Percentiles rank a stretch among this genome's conserved stretches.
phyloP scores from a whole-genome alignment of 1,140 invertebrate species.

The Aplysia californica region DNA sequence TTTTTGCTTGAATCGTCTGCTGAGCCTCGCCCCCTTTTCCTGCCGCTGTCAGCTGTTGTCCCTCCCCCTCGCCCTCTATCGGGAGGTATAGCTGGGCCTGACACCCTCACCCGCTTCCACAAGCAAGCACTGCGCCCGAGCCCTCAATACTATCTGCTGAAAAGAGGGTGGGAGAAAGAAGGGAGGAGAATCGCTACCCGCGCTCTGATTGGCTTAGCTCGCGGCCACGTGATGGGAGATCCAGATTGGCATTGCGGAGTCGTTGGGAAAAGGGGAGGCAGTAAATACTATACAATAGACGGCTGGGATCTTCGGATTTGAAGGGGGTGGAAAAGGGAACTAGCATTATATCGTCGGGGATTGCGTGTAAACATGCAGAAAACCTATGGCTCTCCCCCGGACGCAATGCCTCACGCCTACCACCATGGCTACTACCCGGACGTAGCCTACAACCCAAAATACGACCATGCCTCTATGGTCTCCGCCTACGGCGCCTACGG shows the following conservation, averaged over 20 bases:
- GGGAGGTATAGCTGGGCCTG: neutral
- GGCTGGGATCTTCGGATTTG: neutral
- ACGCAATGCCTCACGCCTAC: neutral
- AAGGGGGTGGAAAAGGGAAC: neutral
- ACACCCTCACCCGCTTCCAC: no score
- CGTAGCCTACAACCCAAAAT: slow-evolving; percentile 1
- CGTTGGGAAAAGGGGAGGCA: neutral
- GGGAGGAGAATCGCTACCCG: neutral
- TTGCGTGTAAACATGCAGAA: slow-evolving; percentile 6
- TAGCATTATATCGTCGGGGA: neutral
- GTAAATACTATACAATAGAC: slow-evolving; percentile 9
- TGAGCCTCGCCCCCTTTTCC: neutral
- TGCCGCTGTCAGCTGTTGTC: neutral
- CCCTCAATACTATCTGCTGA: neutral
- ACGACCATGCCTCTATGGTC: slow-evolving; percentile 12
- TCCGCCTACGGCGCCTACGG: slow-evolving; percentile 11
- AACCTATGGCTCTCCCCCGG: neutral
- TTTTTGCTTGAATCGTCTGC: neutral
- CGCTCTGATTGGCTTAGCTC: neutral
- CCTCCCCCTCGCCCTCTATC: neutral
- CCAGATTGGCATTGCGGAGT: neutral
- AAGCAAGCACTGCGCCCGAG: no score
- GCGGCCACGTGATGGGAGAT: slow-evolving; percentile 5
- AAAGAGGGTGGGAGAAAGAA: slow-evolving; percentile 1
- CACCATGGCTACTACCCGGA: slow-evolving; percentile 16